These are phyloP conservation scores for Thalassophryne amazonica DNA, from an alignment of 2,797 vertebrate species.

Conservation along the genomic window DNA sequence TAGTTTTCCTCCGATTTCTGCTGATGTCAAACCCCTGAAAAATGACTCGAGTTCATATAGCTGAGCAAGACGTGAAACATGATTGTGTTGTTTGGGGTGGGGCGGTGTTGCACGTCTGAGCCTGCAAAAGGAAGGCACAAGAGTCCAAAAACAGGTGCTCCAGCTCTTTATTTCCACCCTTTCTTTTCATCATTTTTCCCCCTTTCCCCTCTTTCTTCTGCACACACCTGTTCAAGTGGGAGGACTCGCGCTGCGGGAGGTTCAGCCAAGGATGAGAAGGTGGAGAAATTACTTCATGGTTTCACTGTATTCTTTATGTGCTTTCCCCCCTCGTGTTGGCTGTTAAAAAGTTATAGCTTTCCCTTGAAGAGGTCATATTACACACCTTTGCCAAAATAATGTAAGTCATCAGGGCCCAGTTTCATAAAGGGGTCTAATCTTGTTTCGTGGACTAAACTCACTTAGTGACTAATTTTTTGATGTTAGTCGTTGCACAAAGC, in stretches of 20 bases:
- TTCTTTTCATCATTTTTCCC: conserved; percentile 44
- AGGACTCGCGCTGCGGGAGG: conserved; percentile 45
- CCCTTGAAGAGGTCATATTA: conserved; percentile 61
- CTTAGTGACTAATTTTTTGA: too few relatives aligned
- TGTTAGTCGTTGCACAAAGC: too few relatives aligned
- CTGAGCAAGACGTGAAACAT: conserved; percentile 41
- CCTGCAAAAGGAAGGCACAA: conserved; percentile 36
- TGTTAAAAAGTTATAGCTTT: not conserved
- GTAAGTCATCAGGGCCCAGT: too few relatives aligned
- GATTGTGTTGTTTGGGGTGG: conserved; percentile 43
- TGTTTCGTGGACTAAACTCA: too few relatives aligned
- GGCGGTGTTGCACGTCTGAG: conserved; percentile 48
- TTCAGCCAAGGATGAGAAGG: conserved; percentile 11
- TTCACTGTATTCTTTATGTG: conserved; percentile 34
- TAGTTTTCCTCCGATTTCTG: not conserved
- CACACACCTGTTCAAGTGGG: conserved; percentile 67
- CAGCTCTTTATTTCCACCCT: conserved; percentile 18
- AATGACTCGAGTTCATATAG: conserved; percentile 44
- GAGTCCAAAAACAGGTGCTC: conserved; percentile 67
- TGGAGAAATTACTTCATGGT: conserved; percentile 53
- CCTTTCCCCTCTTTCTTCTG: conserved; percentile 40
- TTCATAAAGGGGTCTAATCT: too few relatives aligned
- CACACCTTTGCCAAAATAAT: too few relatives aligned
- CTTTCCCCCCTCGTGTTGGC: conserved; percentile 1
- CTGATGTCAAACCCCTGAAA: conserved; percentile 19